Conservation (phyloP, 2,113 vertebrate species). For the Macrotus californicus region DNA sequence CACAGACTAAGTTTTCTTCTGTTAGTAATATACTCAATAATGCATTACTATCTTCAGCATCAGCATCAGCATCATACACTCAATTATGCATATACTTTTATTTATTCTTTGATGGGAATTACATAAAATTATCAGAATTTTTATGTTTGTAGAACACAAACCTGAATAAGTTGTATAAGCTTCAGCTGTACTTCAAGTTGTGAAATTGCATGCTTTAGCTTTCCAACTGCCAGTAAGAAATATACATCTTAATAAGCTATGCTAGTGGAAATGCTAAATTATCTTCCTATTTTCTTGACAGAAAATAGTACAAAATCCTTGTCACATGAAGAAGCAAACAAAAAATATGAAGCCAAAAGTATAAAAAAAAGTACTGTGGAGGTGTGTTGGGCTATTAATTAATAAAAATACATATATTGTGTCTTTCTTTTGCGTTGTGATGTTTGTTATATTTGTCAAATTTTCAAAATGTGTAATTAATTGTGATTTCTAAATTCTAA, state of each 20-base stretch:
- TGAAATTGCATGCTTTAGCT: background rate
- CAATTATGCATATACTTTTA: background rate
- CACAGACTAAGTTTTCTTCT: background rate
- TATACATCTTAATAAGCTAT: background rate
- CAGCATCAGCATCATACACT: background rate
- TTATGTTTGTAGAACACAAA: background rate
- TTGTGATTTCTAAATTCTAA: background rate
- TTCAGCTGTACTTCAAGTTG: background rate
- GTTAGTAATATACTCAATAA: background rate
- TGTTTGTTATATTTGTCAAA: background rate
- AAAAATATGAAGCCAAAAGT: background rate
- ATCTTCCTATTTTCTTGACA: background rate
- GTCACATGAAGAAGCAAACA: background rate
- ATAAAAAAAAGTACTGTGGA: background rate
- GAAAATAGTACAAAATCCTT: background rate
- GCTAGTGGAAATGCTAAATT: background rate
- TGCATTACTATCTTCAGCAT: too few relatives aligned
- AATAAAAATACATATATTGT: background rate
- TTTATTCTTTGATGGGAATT: background rate
- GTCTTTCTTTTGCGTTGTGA: background rate
- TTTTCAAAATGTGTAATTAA: slow-evolving; percentile 1
- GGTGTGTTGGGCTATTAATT: background rate
- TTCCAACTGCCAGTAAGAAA: background rate
- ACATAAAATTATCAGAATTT: background rate
- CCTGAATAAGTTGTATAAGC: background rate